Evolutionary conservation across 2,888 invertebrate genomes (phyloP), one percentile per base, ranked within the genome.

Genomic region (Clunio marinus): DNA sequence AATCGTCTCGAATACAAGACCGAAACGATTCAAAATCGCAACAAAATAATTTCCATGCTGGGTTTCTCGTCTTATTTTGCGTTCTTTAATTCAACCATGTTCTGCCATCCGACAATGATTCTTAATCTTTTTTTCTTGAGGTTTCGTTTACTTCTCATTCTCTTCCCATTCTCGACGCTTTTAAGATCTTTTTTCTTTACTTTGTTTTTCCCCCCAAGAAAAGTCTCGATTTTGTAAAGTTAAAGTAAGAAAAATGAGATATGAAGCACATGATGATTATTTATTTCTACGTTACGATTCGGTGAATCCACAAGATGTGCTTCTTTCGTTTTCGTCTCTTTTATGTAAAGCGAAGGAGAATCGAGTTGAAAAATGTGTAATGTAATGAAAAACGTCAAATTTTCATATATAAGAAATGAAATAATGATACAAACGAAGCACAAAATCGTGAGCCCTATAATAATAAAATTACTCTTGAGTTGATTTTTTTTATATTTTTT

Each of bases 231-330:
- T 41, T 41, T 15, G 41, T 41, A 41, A 41, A n/a, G n/a, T n/a
- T n/a, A n/a, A n/a, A n/a, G n/a, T n/a, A n/a, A n/a, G n/a, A 37
- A 41, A 62, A 62, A 62, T 62, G 62, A 62, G 62, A 62, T 62
- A 62, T 41, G 41, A 41, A 15, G 41, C 41, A 41, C 41, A 63
- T 63, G 63, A 63, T 63, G 63, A 63, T 63, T 63, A 63, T 63
- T 63, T 63, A 63, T 63, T 63, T 37, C 41, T 22, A 37, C 63
- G 63, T 63, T 45, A 25, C 63, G 63, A 63, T 63, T 63, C 63
- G 63, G 63, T 63, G 63, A 63, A 45, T 63, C 46, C 28, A 45
- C 45, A 63, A 63, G 63, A 63, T 63, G 45, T 63, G 24, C 25
- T 63, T 2, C 25, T 46, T 28, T 63, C 32, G 28, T 13, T 46